Evolutionary conservation across 2,888 invertebrate species (phyloP).

Genomic region (Caenorhabditis sp.): DNA sequence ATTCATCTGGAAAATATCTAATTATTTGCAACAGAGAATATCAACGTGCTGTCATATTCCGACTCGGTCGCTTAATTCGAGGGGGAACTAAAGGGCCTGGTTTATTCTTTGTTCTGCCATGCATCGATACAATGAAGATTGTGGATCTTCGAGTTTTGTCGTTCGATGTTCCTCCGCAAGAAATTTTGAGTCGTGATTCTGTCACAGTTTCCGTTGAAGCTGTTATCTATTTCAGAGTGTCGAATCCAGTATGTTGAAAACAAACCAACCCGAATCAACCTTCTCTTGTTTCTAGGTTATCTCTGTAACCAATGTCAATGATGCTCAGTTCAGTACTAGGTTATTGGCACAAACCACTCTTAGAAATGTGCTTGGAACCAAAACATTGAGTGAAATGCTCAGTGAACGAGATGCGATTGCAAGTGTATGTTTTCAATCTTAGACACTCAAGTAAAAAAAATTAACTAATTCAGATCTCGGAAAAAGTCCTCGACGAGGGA

Average conservation of each 20-base stretch:
- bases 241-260: conserved; percentile 42
- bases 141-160: conserved; percentile 77
- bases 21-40: conserved; percentile 69
- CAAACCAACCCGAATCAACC: no score
- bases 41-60: conserved; percentile 87
- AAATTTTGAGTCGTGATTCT: conserved; percentile 73
- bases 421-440: conserved; percentile 45
- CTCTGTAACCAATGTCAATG: conserved; percentile 74
- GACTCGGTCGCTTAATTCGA: conserved; percentile 81
- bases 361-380: conserved; percentile 71
- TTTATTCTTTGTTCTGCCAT: conserved; percentile 93
- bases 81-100: conserved; percentile 82
- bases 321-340: conserved; percentile 88
- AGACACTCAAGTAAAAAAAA: background rate
- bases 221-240: conserved; percentile 61
- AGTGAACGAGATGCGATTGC: conserved; percentile 70
- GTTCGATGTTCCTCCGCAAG: conserved; percentile 96
- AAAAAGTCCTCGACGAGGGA: conserved; percentile 75
- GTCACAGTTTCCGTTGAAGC: conserved; percentile 74
- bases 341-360: conserved; percentile 77
- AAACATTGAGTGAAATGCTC: conserved; percentile 71
- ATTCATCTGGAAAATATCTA: background rate
- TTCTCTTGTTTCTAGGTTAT: conserved; percentile 54
- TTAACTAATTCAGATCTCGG: conserved; percentile 57
- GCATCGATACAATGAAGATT: conserved; percentile 81